phyloP scores from a whole-genome alignment of 2,888 invertebrate genomes.

The Argyra leucocephala region DNA sequence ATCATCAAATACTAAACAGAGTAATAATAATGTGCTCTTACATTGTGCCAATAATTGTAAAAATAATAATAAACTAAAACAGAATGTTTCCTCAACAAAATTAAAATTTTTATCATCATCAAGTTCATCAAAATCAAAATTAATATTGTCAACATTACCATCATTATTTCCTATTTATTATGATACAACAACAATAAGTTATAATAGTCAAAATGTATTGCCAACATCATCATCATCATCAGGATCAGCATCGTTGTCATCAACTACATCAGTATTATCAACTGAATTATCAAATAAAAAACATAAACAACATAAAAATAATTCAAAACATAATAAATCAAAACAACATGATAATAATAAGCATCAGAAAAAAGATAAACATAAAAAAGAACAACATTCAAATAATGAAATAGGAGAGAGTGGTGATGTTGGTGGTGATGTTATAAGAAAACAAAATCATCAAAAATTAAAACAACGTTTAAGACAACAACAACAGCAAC shows the following conservation, averaged over 20 bases:
- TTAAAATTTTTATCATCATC: background rate
- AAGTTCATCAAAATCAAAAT: background rate
- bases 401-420: too few relatives aligned
- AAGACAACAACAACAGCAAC: background rate
- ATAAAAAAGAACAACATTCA: background rate
- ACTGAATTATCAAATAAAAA: background rate
- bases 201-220: background rate
- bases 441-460: background rate
- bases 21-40: background rate
- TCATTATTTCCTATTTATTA: background rate
- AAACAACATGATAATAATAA: background rate
- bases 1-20: too few relatives aligned
- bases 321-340: background rate
- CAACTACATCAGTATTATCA: background rate
- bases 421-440: background rate
- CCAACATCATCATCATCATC: background rate
- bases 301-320: background rate
- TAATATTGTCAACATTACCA: background rate
- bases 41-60: slow-evolving; percentile 3
- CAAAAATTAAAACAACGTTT: slow-evolving; percentile 6
- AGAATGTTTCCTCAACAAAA: background rate
- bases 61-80: background rate
- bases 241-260: background rate
- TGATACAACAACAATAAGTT: background rate
- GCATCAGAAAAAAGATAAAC: background rate